Conservation (phyloP, 2,888 invertebrate genomes). For the Harpalus rufipes region DNA sequence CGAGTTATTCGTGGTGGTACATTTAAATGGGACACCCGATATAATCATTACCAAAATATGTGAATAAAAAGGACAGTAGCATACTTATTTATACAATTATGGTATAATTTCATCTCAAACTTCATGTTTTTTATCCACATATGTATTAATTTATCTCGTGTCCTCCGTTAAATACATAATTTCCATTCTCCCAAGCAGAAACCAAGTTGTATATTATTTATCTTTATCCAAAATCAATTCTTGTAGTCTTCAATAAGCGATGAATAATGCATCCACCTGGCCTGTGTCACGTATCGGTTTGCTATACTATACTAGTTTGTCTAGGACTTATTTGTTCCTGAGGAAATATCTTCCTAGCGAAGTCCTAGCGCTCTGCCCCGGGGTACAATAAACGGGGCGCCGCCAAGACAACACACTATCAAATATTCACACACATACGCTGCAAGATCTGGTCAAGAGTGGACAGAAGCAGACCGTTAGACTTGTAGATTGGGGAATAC, state of each 20-base stretch:
- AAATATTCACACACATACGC: conserved; percentile 58
- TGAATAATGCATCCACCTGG: background rate
- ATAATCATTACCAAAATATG: too few relatives aligned
- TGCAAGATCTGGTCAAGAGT: background rate
- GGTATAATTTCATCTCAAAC: too few relatives aligned
- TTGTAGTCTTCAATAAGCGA: background rate
- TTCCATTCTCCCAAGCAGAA: too few relatives aligned
- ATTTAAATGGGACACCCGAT: too few relatives aligned
- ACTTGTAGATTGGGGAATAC: too few relatives aligned
- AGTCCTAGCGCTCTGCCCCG: conserved; percentile 31
- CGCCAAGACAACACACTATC: conserved; percentile 62
- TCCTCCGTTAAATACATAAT: background rate
- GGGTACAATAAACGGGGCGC: conserved; percentile 61
- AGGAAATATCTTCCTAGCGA: conserved; percentile 38
- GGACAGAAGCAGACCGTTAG: too few relatives aligned
- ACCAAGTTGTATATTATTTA: background rate
- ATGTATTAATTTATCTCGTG: background rate
- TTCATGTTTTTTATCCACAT: too few relatives aligned
- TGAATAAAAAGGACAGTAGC: too few relatives aligned
- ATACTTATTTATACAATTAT: too few relatives aligned
- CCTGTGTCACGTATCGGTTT: background rate
- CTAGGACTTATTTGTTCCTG: conserved; percentile 58
- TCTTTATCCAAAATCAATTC: background rate
- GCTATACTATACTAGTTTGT: conserved; percentile 25
- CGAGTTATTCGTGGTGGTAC: too few relatives aligned